These are phyloP conservation scores for Gymnothorax javanicus DNA, from an alignment of 2,797 vertebrate species.

Conservation along the genomic window DNA sequence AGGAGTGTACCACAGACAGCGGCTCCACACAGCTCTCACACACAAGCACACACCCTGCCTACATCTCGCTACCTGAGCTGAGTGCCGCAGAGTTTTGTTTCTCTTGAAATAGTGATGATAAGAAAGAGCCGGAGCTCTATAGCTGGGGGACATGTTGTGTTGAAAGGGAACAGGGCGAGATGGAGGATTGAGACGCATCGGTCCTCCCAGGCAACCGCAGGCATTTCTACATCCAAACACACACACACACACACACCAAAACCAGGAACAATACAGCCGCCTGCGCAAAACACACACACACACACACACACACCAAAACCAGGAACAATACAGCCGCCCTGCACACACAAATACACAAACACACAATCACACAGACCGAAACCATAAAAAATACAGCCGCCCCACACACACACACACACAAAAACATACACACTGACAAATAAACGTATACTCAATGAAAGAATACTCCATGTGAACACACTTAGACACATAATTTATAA, in stretches of 20 bases:
- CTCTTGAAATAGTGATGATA: conserved; percentile 75
- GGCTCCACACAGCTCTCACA: background rate
- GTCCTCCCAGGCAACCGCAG: conserved; percentile 79
- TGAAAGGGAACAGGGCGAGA: conserved; percentile 75
- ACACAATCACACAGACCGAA: conserved; percentile 61
- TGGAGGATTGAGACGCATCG: conserved; percentile 73
- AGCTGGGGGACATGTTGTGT: conserved; percentile 76
- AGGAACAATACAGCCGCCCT: conserved; percentile 62
- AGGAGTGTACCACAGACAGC: background rate
- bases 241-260: conserved; percentile 58
- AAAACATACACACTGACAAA: background rate
- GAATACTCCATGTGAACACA: background rate
- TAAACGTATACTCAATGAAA: background rate
- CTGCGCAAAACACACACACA: conserved; percentile 49
- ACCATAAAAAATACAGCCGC: conserved; percentile 42
- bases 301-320: conserved; percentile 60
- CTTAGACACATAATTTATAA: conserved; percentile 17
- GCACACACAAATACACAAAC: conserved; percentile 60
- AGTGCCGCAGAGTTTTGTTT: conserved; percentile 73
- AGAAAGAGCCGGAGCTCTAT: conserved; percentile 71
- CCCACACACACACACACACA: background rate
- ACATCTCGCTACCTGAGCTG: conserved; percentile 65
- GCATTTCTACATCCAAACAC: conserved; percentile 70
- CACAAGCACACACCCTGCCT: conserved; percentile 63
- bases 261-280: conserved; percentile 60